phyloP scores from a whole-genome alignment of 2,888 invertebrate species.

The Drosophila tripunctata region DNA sequence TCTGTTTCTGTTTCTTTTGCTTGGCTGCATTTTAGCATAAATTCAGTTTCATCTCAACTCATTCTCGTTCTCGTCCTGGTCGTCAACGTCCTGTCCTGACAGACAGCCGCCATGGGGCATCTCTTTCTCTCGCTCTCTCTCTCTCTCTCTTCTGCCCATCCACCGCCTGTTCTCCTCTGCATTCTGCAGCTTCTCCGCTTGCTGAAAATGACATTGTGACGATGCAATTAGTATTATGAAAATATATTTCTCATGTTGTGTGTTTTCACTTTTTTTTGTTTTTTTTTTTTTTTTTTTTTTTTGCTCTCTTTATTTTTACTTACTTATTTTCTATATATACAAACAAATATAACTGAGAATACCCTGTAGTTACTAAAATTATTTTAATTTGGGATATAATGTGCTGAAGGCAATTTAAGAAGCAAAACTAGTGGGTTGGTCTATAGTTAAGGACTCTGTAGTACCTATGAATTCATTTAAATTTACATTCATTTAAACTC shows the following conservation, averaged over 20 bases:
- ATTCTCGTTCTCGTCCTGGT: slow-evolving; percentile 29
- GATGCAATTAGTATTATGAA: slow-evolving; percentile 84
- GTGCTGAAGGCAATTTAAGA: too few relatives aligned
- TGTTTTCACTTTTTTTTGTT: slow-evolving; percentile 46
- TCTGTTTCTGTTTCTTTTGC: slow-evolving; percentile 62
- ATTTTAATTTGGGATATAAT: not conserved
- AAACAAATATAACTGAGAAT: slow-evolving; percentile 1
- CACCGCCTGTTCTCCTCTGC: not conserved
- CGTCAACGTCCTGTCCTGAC: slow-evolving; percentile 51
- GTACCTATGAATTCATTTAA: too few relatives aligned
- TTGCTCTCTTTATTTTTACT: slow-evolving; percentile 16
- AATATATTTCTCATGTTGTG: slow-evolving; percentile 81
- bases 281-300: slow-evolving; percentile 12
- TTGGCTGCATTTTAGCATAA: slow-evolving; percentile 79
- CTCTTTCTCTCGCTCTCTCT: not conserved
- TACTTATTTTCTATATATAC: slow-evolving; percentile 2
- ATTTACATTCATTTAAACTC: too few relatives aligned
- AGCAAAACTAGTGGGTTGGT: too few relatives aligned
- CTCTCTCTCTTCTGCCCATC: not conserved
- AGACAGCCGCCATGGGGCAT: slow-evolving; percentile 59
- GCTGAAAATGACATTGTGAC: slow-evolving; percentile 83
- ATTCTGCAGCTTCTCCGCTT: not conserved
- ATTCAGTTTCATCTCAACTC: slow-evolving; percentile 80
- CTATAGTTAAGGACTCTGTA: too few relatives aligned
- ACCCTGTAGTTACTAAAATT: slow-evolving; percentile 9